These are phyloP conservation scores for Darevskia nairensis DNA, from an alignment of 2,797 vertebrate species.

Conservation along the genomic window DNA sequence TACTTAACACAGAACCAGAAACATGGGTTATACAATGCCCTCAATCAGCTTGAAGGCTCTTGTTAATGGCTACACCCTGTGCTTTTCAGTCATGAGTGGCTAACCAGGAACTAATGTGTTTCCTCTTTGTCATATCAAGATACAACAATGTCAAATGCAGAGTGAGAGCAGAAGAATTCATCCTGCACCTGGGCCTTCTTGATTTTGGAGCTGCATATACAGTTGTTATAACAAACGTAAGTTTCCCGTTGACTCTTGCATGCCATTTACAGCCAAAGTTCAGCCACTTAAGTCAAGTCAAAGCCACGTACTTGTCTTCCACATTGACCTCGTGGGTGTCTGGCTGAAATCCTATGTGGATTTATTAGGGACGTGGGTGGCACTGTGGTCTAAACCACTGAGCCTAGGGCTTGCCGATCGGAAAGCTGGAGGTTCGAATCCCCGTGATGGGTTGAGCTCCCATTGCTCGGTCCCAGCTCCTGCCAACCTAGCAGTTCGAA, in stretches of 20 bases:
- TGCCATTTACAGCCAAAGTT: not conserved
- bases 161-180: constrained; percentile 51
- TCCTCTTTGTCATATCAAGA: constrained; percentile 68
- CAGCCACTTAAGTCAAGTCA: constrained; percentile 2
- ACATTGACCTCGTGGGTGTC: not conserved
- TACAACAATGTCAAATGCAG: constrained; percentile 78
- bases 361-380: too few species aligned
- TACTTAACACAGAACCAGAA: not conserved
- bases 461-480: too few species aligned
- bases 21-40: not conserved
- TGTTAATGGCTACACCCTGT: constrained; percentile 34
- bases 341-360: too few species aligned
- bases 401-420: too few species aligned
- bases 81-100: constrained; percentile 39
- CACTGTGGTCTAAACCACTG: too few species aligned
- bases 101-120: constrained; percentile 57
- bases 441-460: too few species aligned
- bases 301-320: not conserved
- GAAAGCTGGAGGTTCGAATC: rapidly evolving
- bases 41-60: not conserved
- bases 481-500: too few species aligned
- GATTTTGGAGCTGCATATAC: constrained; percentile 91
- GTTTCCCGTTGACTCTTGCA: constrained; percentile 50
- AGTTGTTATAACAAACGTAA: constrained; percentile 84
- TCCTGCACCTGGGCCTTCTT: constrained; percentile 85